Evolutionary conservation across 2,888 invertebrate species (phyloP).

Genomic region (Podabrus alpinus): DNA sequence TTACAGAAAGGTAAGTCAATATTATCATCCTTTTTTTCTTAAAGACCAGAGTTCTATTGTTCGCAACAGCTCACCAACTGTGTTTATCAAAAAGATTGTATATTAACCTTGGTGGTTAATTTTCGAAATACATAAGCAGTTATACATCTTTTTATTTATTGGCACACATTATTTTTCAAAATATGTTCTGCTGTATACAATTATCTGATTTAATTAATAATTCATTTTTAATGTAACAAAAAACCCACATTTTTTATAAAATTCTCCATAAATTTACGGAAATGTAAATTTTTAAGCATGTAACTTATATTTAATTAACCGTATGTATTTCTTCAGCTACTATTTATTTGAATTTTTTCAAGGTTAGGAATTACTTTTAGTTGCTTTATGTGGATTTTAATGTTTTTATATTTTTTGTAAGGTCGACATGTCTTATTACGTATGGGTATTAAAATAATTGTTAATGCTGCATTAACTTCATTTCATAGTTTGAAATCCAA

Average conservation of each 20-base stretch:
- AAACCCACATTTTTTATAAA: background rate
- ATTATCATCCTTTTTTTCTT: background rate
- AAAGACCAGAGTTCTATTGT: background rate
- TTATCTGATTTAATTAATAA: background rate
- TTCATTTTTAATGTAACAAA: background rate
- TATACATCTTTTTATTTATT: background rate
- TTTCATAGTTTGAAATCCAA: background rate
- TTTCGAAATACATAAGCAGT: background rate
- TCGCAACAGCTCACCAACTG: background rate
- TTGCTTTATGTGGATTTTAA: background rate
- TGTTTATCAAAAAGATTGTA: background rate
- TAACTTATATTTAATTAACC: background rate
- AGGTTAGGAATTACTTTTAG: background rate
- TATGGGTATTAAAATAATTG: conserved; percentile 52
- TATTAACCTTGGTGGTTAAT: background rate
- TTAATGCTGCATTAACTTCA: background rate
- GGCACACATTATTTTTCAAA: background rate
- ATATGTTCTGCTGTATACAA: background rate
- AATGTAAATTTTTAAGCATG: background rate
- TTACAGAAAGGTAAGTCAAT: conserved; percentile 16
- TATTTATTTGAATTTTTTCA: background rate
- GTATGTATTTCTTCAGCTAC: background rate
- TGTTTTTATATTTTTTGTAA: background rate
- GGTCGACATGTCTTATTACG: background rate
- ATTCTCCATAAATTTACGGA: background rate